Evolutionary conservation across 2,888 invertebrate genomes (phyloP).

Genomic region (Tanytarsus gracilentus): DNA sequence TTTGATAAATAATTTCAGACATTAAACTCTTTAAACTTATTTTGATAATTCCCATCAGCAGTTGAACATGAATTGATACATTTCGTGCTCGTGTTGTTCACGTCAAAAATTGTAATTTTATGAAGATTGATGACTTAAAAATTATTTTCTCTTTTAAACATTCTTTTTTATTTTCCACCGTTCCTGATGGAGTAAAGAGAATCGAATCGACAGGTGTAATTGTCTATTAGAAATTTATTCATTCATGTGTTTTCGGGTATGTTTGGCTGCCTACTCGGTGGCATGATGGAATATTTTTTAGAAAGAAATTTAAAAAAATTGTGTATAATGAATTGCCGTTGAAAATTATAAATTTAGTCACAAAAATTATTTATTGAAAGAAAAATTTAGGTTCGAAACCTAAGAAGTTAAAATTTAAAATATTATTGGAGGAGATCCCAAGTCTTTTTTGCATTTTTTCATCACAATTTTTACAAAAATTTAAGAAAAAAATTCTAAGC

Average conservation of each 20-base stretch:
- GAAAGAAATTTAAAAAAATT: too few species aligned
- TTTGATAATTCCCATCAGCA: background rate
- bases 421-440: too few species aligned
- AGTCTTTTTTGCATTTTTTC: background rate
- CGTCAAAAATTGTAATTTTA: slow-evolving; percentile 13
- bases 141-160: background rate
- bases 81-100: background rate
- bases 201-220: slow-evolving; percentile 25
- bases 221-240: slow-evolving; percentile 15
- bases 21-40: background rate
- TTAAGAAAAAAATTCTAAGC: background rate
- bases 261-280: too few species aligned
- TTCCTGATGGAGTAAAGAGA: background rate
- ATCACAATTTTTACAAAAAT: background rate
- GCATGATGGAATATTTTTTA: too few species aligned
- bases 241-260: too few species aligned
- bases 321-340: too few species aligned
- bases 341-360: too few species aligned
- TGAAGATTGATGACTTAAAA: slow-evolving; percentile 17
- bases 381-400: too few species aligned
- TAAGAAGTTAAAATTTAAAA: too few species aligned
- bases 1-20: too few species aligned
- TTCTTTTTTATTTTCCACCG: background rate
- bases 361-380: too few species aligned
- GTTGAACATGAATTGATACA: background rate